Conservation (phyloP, 1,140 invertebrate species). For the Leptopilina boulardi region DNA sequence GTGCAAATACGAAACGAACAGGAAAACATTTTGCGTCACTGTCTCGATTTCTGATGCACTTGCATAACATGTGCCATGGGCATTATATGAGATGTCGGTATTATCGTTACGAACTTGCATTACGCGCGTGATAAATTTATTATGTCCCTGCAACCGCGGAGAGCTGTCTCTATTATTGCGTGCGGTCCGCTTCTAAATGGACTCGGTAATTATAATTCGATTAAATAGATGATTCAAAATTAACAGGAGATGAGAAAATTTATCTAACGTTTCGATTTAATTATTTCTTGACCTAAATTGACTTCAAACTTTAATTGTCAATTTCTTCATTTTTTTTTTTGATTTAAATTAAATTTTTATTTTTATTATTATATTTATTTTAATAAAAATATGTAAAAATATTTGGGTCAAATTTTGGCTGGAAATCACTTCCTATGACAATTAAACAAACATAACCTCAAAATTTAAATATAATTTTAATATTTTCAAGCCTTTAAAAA, state of each 20-base stretch:
- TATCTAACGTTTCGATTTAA: neutral
- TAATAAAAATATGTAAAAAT: no score
- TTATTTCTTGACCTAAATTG: neutral
- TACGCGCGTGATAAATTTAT: constrained; percentile 24
- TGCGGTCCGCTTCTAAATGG: constrained; percentile 20
- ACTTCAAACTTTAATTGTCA: neutral
- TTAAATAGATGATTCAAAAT: constrained; percentile 28
- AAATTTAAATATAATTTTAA: no score
- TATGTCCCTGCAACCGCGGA: neutral
- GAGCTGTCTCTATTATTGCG: constrained; percentile 22
- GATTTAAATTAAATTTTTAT: no score
- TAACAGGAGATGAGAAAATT: neutral
- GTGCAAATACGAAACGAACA: neutral
- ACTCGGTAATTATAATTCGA: constrained; percentile 22
- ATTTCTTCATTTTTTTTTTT: neutral
- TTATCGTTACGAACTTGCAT: neutral
- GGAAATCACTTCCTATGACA: no score
- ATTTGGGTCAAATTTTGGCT: no score
- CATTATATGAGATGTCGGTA: constrained; percentile 22
- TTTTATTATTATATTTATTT: no score
- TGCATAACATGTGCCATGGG: neutral
- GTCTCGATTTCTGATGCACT: constrained; percentile 22
- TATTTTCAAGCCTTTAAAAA: no score
- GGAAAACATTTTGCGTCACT: constrained; percentile 17
- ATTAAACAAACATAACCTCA: no score